Conservation (phyloP, 2,113 vertebrate genomes). For the Himantopus leucocephalus region DNA sequence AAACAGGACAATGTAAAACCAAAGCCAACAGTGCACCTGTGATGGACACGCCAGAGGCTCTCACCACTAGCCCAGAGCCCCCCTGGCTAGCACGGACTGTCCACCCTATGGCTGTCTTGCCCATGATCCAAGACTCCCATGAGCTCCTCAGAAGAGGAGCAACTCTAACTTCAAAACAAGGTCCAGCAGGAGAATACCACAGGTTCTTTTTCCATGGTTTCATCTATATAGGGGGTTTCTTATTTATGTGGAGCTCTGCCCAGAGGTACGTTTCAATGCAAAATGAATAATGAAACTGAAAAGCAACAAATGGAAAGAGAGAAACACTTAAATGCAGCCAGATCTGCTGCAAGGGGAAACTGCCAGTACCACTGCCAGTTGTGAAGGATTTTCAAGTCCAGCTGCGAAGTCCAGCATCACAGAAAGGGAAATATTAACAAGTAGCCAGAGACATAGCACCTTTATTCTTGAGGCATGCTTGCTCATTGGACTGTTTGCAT, state of each 20-base stretch:
- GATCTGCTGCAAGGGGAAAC: neutral
- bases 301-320: neutral
- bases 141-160: neutral
- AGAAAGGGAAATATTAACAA: neutral
- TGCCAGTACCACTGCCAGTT: neutral
- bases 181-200: neutral
- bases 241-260: neutral
- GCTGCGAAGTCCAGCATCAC: neutral
- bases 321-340: neutral
- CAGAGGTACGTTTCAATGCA: neutral
- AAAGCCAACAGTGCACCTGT: neutral
- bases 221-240: neutral
- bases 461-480: neutral
- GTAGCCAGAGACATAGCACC: neutral
- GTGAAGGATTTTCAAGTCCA: neutral
- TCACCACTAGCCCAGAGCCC: neutral
- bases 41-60: neutral
- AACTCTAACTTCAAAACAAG: neutral
- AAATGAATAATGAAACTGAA: neutral
- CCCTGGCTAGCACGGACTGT: accelerated
- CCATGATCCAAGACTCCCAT: accelerated
- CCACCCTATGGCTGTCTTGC: neutral
- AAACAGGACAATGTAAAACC: neutral
- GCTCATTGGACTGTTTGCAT: neutral
- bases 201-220: neutral